A percentile compares a stretch with the other conserved stretches of the same genome.
Conservation (phyloP, 2,113 vertebrate species). For the Crotophaga sulcirostris region DNA sequence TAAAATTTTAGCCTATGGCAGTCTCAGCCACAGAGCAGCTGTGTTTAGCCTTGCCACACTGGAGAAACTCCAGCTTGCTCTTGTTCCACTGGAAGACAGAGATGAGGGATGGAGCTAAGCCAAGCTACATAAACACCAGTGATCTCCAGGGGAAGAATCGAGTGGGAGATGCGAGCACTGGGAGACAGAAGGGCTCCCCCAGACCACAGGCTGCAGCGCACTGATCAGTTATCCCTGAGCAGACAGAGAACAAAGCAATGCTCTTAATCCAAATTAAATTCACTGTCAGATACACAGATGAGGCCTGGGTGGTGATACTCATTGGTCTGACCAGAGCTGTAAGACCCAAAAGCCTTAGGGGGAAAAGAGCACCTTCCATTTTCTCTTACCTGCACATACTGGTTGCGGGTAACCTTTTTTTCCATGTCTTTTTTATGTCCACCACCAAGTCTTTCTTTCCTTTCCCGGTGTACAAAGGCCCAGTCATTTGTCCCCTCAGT, state of each 20-base stretch:
- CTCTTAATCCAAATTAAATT: neutral
- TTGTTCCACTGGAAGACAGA: neutral
- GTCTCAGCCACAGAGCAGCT: constrained; percentile 45
- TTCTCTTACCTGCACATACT: constrained; percentile 60
- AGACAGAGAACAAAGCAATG: neutral
- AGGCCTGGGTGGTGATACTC: neutral
- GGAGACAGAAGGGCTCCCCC: neutral
- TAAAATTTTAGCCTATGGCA: neutral
- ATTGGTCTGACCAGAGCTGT: neutral
- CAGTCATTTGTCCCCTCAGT: constrained; percentile 70
- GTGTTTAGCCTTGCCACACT: neutral
- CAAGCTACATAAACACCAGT: neutral
- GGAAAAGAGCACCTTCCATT: neutral
- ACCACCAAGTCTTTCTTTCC: neutral
- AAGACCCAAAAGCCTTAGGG: neutral
- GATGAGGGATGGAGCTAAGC: neutral
- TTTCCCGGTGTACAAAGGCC: constrained; percentile 50
- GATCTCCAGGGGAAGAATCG: neutral
- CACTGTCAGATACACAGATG: neutral
- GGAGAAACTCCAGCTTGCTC: neutral
- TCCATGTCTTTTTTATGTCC: neutral
- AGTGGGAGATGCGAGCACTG: neutral
- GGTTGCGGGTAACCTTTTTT: neutral
- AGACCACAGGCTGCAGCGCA: neutral
- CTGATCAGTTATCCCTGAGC: rapidly evolving